These are phyloP conservation scores for Archivesica marissinica DNA, from an alignment of 1,140 invertebrate species.

Conservation along the genomic window DNA sequence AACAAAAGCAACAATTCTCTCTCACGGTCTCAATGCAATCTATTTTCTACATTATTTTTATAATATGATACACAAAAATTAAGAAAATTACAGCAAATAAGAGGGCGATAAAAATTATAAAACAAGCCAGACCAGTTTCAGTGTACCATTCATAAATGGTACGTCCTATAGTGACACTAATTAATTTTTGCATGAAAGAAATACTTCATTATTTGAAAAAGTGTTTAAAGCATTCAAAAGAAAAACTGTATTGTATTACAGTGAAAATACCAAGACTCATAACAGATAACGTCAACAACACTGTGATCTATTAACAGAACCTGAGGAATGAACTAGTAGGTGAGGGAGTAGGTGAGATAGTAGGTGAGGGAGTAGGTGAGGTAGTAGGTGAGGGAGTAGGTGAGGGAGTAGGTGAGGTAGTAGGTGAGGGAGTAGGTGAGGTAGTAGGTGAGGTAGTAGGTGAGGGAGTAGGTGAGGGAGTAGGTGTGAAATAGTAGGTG, in stretches of 20 bases:
- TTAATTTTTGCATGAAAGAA: conserved; percentile 42
- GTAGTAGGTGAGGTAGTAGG: too few relatives aligned
- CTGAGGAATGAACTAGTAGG: conserved; percentile 25
- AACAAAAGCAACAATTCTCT: conserved; percentile 40
- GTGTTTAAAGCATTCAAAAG: conserved; percentile 32
- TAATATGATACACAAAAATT: conserved; percentile 28
- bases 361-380: too few relatives aligned
- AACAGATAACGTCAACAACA: neutral
- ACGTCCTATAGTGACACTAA: conserved; percentile 37
- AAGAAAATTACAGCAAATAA: conserved; percentile 36
- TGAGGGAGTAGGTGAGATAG: too few relatives aligned
- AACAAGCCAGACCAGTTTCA: conserved; percentile 1
- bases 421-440: too few relatives aligned
- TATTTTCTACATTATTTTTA: conserved; percentile 51
- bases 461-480: too few relatives aligned
- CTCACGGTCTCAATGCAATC: conserved; percentile 45
- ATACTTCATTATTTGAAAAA: conserved; percentile 3
- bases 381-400: too few relatives aligned
- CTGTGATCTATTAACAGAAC: conserved; percentile 4
- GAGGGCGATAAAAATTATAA: neutral
- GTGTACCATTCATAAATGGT: neutral
- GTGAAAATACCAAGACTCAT: neutral
- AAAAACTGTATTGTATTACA: conserved; percentile 39
- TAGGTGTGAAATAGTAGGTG: too few relatives aligned
- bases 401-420: too few relatives aligned